Percentiles rank a stretch among this genome's conserved stretches.
phyloP scores from a whole-genome alignment of 2,797 vertebrate species.

The Champsocephalus gunnari region DNA sequence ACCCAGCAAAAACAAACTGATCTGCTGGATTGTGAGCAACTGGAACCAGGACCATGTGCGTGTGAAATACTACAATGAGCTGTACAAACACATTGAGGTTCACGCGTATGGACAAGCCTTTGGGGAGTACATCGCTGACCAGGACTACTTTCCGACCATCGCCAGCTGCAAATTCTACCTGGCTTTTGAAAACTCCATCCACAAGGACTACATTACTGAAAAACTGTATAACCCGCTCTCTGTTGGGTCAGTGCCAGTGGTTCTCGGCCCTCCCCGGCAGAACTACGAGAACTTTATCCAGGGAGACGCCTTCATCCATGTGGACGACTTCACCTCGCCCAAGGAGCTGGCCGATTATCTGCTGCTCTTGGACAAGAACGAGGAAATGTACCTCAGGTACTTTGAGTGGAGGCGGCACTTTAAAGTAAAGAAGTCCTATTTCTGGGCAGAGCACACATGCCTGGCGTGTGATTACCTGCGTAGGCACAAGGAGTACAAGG shows the following conservation, averaged over 20 bases:
- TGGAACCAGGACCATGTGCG: constrained; percentile 96
- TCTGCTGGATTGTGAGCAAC: constrained; percentile 99
- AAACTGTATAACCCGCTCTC: constrained; percentile 97
- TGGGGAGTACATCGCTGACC: constrained; percentile 92
- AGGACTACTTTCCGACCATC: constrained; percentile 95
- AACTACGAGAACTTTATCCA: constrained; percentile 99
- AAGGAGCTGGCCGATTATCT: constrained; percentile 96
- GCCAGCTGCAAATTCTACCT: constrained; percentile 97
- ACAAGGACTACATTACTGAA: constrained; percentile 98
- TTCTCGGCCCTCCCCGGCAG: constrained; percentile 92
- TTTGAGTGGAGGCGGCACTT: constrained; percentile 97
- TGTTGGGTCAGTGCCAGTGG: constrained; percentile 95
- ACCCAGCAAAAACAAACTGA: constrained; percentile 93
- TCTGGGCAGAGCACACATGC: constrained; percentile 98
- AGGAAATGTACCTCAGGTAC: constrained; percentile 94
- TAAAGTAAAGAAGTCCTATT: constrained; percentile 92
- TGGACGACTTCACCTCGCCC: constrained; percentile 95
- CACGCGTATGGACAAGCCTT: constrained; percentile 96
- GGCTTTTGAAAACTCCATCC: constrained; percentile 98
- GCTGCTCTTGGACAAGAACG: constrained; percentile 94
- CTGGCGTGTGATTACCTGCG: constrained; percentile 94
- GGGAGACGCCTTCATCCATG: constrained; percentile 96
- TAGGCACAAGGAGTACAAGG: constrained; percentile 95
- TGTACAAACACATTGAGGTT: constrained; percentile 97
- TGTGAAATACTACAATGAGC: constrained; percentile 97